These are phyloP conservation scores for Andrena cerasifolii DNA, from an alignment of 1,140 invertebrate species.

Conservation along the genomic window DNA sequence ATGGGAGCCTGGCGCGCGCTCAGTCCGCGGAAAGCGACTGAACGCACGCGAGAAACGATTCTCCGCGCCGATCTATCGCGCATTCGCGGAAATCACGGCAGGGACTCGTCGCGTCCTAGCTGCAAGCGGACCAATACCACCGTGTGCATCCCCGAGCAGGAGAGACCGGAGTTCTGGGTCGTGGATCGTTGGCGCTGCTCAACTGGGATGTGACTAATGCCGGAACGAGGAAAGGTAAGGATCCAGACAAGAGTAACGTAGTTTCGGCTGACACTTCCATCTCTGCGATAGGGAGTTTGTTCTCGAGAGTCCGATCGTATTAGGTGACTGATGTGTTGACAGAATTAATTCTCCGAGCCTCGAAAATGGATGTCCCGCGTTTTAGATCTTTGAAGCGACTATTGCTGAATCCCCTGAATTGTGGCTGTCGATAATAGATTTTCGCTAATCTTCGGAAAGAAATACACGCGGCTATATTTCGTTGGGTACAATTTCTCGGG, in stretches of 20 bases:
- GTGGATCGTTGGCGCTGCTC: not conserved
- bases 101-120: not conserved
- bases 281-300: not conserved
- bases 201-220: not conserved
- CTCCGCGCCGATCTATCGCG: constrained; percentile 53
- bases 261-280: too few relatives aligned
- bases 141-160: not conserved
- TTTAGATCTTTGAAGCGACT: too few relatives aligned
- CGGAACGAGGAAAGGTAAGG: constrained; percentile 23
- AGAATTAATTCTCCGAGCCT: too few relatives aligned
- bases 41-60: constrained; percentile 37
- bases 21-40: constrained; percentile 72
- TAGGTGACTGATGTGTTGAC: too few relatives aligned
- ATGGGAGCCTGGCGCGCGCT: constrained; percentile 64
- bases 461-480: too few relatives aligned
- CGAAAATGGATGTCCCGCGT: too few relatives aligned
- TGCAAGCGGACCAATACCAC: not conserved
- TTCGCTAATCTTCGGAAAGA: too few relatives aligned
- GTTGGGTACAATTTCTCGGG: too few relatives aligned
- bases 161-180: not conserved
- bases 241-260: not conserved
- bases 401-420: too few relatives aligned
- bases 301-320: too few relatives aligned
- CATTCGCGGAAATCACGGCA: constrained; percentile 18
- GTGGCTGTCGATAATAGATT: too few relatives aligned